Base-by-base conservation (phyloP, 1,140 invertebrate species). In the Lucilia cuprina region DNA sequence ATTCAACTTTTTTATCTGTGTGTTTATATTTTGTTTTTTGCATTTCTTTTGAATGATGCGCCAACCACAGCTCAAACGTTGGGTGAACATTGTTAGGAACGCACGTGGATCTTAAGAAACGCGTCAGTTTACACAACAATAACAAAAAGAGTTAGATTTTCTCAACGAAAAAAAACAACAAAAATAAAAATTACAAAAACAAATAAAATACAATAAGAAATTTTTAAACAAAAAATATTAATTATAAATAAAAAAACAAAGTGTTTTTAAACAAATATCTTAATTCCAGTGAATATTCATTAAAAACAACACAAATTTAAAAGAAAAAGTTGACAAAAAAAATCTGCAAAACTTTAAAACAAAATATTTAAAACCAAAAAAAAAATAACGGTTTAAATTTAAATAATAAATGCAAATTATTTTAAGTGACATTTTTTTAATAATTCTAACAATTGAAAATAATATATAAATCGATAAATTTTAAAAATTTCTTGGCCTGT, bases 11-110 rank as follows among this genome's bases (percentile, higher is more conserved):
- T 75, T 13, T 35, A 13, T 75, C 19, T 75, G n/a, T 35, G 25
- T 80, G 7, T 41, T 21, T 30, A 9, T 82, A 17, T 55, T 30
- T 30, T 30, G 25, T 35, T 41, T 50, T 82, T 83, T 74, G 60
- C 82, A 83, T 83, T 83, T 83, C 82, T 83, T 83, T 74, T 74
- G 82, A 49, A 30, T 49, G 82, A 49, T 83, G 82, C 82, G 30
- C 34, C 41, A 70, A 21, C 41, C 41, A 49, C 3, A 17, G 41
- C 82, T 83, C 82, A 83, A 83, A 83, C 82, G 82, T 70, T 74
- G 34, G 82, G 70, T 74, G 82, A 83, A 49, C 82, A 83, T 83
- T 83, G 82, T 83, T 83, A 25, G 60, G 70, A 49, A 60, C 50
- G 82, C 82, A 83, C 82, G 82, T 83, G 82, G 82, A 74, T 49